Conservation (phyloP, 2,888 invertebrate species). For the Pyrochroa serraticornis region DNA sequence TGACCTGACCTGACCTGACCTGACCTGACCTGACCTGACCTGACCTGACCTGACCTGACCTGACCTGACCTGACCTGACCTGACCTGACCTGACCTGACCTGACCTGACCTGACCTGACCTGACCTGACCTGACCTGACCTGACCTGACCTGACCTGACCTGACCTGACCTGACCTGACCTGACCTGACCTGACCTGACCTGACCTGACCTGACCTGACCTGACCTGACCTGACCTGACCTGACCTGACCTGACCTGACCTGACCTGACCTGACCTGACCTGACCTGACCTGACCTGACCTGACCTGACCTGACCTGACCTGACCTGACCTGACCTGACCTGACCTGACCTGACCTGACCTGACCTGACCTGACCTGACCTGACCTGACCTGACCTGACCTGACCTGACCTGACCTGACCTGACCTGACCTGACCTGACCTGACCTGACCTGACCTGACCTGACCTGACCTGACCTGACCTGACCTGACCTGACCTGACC, state of each 20-base stretch:
- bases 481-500: slow-evolving; percentile 8
- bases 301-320: slow-evolving; percentile 18
- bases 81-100: slow-evolving; percentile 32
- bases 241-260: slow-evolving; percentile 24
- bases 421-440: slow-evolving; percentile 8
- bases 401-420: slow-evolving; percentile 8
- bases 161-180: slow-evolving; percentile 26
- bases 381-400: slow-evolving; percentile 8
- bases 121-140: slow-evolving; percentile 31
- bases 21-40: slow-evolving; percentile 33
- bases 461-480: slow-evolving; percentile 8
- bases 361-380: slow-evolving; percentile 8
- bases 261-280: slow-evolving; percentile 20
- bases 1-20: slow-evolving; percentile 27
- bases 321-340: slow-evolving; percentile 10
- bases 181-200: slow-evolving; percentile 20
- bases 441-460: slow-evolving; percentile 8
- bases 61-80: slow-evolving; percentile 31
- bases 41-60: slow-evolving; percentile 30
- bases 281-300: slow-evolving; percentile 20
- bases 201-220: slow-evolving; percentile 23
- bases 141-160: slow-evolving; percentile 32
- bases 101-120: slow-evolving; percentile 30
- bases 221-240: slow-evolving; percentile 24
- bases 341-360: slow-evolving; percentile 8